Evolutionary conservation across 2,113 vertebrate species (phyloP).

Genomic region (Takifugu flavidus): DNA sequence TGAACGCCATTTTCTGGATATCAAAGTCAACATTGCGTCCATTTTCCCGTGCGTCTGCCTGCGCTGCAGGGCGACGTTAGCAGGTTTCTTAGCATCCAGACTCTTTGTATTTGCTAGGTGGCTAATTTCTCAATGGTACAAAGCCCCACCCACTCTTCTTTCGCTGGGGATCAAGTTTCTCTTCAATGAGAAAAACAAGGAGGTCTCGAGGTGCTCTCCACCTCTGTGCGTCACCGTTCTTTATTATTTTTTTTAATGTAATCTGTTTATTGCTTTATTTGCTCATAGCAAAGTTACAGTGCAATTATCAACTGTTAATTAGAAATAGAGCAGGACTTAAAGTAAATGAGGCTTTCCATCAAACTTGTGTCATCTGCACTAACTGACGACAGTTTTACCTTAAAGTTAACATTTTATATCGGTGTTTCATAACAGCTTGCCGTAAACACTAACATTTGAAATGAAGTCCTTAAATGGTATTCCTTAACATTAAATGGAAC

Average conservation of each 20-base stretch:
- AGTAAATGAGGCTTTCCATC: too few relatives aligned
- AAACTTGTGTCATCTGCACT: too few relatives aligned
- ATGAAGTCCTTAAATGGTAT: too few relatives aligned
- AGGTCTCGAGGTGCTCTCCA: conserved; percentile 10
- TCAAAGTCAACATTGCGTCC: conserved; percentile 25
- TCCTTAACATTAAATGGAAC: too few relatives aligned
- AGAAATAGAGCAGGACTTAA: too few relatives aligned
- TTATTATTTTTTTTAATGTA: background rate
- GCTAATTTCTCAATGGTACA: too few relatives aligned
- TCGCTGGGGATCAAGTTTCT: background rate
- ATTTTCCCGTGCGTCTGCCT: background rate
- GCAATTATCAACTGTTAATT: too few relatives aligned
- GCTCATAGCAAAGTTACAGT: background rate
- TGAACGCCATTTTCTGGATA: conserved; percentile 74
- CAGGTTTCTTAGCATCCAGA: background rate
- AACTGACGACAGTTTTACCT: too few relatives aligned
- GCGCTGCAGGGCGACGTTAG: background rate
- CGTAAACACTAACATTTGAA: too few relatives aligned
- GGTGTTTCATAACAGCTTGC: too few relatives aligned
- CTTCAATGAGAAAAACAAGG: conserved; percentile 78
- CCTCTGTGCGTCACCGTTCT: conserved; percentile 4
- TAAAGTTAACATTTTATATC: too few relatives aligned
- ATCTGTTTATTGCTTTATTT: background rate
- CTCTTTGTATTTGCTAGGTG: too few relatives aligned
- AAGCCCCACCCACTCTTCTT: background rate